Conservation (phyloP, 1,140 invertebrate species). For the Leptopilina boulardi region DNA sequence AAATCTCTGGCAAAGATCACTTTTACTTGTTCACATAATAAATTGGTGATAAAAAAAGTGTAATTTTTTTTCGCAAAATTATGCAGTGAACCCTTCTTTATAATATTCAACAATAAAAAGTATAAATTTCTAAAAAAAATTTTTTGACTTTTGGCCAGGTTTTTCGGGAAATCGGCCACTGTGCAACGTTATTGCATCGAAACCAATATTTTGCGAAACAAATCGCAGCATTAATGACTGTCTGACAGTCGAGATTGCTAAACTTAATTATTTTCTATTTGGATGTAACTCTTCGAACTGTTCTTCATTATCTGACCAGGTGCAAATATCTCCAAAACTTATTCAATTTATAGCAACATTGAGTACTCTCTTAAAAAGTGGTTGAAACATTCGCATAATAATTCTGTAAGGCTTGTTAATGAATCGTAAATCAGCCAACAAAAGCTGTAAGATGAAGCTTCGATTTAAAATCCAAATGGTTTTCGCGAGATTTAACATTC, state of each 20-base stretch:
- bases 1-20: too few species aligned
- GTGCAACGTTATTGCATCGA: neutral
- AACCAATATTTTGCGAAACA: constrained; percentile 5
- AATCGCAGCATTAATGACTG: neutral
- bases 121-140: too few species aligned
- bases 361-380: constrained; percentile 38
- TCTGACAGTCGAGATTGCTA: constrained; percentile 5
- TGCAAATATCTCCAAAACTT: constrained; percentile 32
- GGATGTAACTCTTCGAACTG: constrained; percentile 35
- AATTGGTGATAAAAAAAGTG: too few species aligned
- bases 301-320: constrained; percentile 39
- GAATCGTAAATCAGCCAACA: constrained; percentile 20
- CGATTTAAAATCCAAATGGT: constrained; percentile 43
- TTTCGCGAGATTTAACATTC: constrained; percentile 23
- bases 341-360: neutral
- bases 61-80: too few species aligned
- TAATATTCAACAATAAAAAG: too few species aligned
- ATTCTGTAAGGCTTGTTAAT: constrained; percentile 36
- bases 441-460: constrained; percentile 24
- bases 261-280: neutral
- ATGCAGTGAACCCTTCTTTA: too few species aligned
- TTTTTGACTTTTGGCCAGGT: too few species aligned
- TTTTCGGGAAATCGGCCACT: too few species aligned
- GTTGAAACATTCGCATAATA: constrained; percentile 32
- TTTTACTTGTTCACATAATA: too few species aligned